phyloP scores from a whole-genome alignment of 2,888 invertebrate genomes.

The Acleris cristana region DNA sequence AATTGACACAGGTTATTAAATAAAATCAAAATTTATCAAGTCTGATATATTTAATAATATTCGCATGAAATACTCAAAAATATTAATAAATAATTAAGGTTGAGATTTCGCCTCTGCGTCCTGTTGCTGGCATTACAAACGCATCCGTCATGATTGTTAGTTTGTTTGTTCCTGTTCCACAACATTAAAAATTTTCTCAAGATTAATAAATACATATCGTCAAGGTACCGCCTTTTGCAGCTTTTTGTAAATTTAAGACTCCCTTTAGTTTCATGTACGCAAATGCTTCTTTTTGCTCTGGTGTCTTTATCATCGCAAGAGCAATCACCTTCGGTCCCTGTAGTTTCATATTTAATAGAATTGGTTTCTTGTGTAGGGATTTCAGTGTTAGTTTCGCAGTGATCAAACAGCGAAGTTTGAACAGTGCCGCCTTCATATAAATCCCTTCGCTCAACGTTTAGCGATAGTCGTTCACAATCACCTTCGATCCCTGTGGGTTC shows the following conservation, averaged over 20 bases:
- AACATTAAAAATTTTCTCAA: constrained; percentile 49
- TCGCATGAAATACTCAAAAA: constrained; percentile 36
- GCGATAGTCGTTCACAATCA: constrained; percentile 62
- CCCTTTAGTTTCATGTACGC: constrained; percentile 14
- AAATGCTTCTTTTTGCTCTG: constrained; percentile 49
- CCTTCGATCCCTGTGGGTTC: constrained; percentile 34
- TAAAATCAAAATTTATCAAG: neutral
- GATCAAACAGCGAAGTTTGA: neutral
- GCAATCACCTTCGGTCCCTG: constrained; percentile 41
- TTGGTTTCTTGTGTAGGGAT: neutral
- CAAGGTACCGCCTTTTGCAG: constrained; percentile 44
- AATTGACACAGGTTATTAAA: too few relatives aligned
- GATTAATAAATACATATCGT: constrained; percentile 53
- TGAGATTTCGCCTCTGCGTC: constrained; percentile 26
- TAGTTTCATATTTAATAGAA: constrained; percentile 32
- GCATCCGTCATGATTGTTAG: constrained; percentile 37
- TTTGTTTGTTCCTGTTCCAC: constrained; percentile 43
- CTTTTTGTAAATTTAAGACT: constrained; percentile 23
- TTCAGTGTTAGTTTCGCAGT: constrained; percentile 1
- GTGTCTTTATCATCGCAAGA: constrained; percentile 44
- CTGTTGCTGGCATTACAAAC: constrained; percentile 41
- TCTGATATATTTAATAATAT: constrained; percentile 12
- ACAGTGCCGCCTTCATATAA: constrained; percentile 40
- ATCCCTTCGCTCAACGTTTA: constrained; percentile 59
- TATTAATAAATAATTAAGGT: constrained; percentile 34